Evolutionary conservation across 2,888 invertebrate genomes (phyloP).

Genomic region (Nomada ferruginata): DNA sequence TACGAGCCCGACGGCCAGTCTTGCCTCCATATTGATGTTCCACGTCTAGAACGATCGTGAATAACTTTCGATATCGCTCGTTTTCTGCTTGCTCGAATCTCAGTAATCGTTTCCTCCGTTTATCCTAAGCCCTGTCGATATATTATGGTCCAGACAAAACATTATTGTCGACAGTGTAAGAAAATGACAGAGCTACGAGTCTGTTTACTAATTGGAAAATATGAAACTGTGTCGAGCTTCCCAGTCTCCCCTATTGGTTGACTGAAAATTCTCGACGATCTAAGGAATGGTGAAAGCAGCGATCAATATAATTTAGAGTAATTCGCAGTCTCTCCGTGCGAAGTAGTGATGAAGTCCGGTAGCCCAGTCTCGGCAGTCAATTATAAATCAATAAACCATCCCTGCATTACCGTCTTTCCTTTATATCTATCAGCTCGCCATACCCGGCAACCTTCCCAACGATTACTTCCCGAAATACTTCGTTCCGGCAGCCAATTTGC

Average conservation of each 20-base stretch:
- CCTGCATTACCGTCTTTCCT: neutral
- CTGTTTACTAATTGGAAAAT: too few species aligned
- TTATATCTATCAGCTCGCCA: neutral
- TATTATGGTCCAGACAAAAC: too few species aligned
- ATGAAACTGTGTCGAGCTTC: too few species aligned
- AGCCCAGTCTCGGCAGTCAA: neutral
- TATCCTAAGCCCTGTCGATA: fast-evolving
- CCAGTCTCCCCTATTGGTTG: too few species aligned
- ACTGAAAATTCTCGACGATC: too few species aligned
- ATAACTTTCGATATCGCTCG: constrained; percentile 14
- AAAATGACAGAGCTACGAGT: too few species aligned
- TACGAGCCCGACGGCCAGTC: constrained; percentile 43
- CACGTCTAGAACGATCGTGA: constrained; percentile 11
- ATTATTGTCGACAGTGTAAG: too few species aligned
- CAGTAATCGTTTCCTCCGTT: neutral
- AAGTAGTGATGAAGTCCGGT: neutral
- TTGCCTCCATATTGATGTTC: constrained; percentile 24
- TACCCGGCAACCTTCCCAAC: neutral
- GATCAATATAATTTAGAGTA: too few species aligned
- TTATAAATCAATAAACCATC: constrained; percentile 1
- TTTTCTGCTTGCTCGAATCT: neutral
- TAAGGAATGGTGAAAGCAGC: too few species aligned
- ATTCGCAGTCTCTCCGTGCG: neutral
- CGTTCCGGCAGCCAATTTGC: constrained; percentile 21
- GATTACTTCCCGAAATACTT: constrained; percentile 23